Percentiles rank a stretch among this genome's conserved stretches.
Evolutionary conservation across 2,797 vertebrate species (phyloP).

Genomic region (Sarcophilus harrisii): DNA sequence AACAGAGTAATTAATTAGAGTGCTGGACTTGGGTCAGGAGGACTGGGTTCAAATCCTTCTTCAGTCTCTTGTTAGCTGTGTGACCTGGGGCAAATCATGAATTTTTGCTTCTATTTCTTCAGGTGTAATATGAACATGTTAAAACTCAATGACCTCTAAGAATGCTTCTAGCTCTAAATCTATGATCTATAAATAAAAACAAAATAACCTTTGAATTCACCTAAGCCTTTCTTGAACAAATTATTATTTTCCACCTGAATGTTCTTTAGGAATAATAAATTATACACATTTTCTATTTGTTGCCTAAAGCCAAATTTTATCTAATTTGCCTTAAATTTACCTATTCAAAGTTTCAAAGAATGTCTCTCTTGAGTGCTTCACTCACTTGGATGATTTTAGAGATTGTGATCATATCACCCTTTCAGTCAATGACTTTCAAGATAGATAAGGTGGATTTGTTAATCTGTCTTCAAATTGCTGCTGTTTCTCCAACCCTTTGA

Average conservation of each 20-base stretch:
- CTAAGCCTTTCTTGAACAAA: not conserved
- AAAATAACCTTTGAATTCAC: slow-evolving; percentile 29
- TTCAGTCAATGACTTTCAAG: slow-evolving; percentile 1
- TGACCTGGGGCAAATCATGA: not conserved
- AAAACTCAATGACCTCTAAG: not conserved
- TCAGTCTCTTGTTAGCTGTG: no score
- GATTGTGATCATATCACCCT: not conserved
- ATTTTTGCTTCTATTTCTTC: not conserved
- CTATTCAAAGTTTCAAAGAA: slow-evolving; percentile 9
- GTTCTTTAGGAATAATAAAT: slow-evolving; percentile 19
- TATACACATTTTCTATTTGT: slow-evolving; percentile 32
- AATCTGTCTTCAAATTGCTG: not conserved
- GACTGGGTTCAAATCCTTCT: not conserved
- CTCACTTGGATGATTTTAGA: not conserved
- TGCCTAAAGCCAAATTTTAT: not conserved
- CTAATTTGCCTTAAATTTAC: not conserved
- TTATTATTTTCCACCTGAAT: not conserved
- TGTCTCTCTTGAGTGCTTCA: not conserved
- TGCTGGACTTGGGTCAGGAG: not conserved
- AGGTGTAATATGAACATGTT: not conserved
- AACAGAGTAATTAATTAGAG: not conserved
- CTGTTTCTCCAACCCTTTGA: not conserved
- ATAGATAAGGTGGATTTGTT: not conserved
- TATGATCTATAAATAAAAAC: slow-evolving; percentile 4
- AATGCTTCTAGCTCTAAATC: not conserved